Percentiles rank a stretch among this genome's conserved stretches.
phyloP scores from a whole-genome alignment of 2,888 invertebrate species.

The Phyllotreta striolata region DNA sequence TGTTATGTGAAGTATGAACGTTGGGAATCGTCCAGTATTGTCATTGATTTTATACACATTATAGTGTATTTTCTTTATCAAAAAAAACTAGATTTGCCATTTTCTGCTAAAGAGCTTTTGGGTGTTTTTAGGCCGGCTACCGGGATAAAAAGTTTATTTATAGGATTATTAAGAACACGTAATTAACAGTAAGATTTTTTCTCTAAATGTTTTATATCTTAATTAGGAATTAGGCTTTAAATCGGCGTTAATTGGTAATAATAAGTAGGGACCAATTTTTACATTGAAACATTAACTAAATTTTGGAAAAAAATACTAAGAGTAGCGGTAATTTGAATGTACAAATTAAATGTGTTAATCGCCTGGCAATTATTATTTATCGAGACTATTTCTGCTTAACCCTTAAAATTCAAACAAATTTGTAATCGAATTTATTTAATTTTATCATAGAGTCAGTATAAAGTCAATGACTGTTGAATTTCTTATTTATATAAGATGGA shows the following conservation, averaged over 20 bases:
- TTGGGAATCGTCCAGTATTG: background rate
- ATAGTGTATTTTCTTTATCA: no score
- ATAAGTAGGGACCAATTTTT: constrained; percentile 14
- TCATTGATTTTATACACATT: constrained; percentile 19
- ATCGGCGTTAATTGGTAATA: constrained; percentile 4
- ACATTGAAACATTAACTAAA: constrained; percentile 1
- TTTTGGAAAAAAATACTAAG: constrained; percentile 1
- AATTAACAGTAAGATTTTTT: no score
- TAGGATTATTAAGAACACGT: no score
- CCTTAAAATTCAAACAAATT: background rate
- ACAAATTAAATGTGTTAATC: constrained; percentile 7
- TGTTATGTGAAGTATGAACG: no score
- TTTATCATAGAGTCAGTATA: constrained; percentile 11
- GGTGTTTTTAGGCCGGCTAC: no score
- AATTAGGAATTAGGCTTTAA: no score
- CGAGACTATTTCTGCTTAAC: constrained; percentile 20
- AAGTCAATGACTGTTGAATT: constrained; percentile 24
- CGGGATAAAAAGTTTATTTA: no score
- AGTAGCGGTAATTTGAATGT: constrained; percentile 6
- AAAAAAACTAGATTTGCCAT: no score
- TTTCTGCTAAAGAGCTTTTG: no score
- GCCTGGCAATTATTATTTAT: background rate
- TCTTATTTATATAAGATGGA: constrained; percentile 14
- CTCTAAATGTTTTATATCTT: no score
- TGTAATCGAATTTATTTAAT: background rate